Evolutionary conservation across 2,113 vertebrate species (phyloP), one percentile per base, ranked within the genome.

Genomic region (Pachycephala philippinensis): DNA sequence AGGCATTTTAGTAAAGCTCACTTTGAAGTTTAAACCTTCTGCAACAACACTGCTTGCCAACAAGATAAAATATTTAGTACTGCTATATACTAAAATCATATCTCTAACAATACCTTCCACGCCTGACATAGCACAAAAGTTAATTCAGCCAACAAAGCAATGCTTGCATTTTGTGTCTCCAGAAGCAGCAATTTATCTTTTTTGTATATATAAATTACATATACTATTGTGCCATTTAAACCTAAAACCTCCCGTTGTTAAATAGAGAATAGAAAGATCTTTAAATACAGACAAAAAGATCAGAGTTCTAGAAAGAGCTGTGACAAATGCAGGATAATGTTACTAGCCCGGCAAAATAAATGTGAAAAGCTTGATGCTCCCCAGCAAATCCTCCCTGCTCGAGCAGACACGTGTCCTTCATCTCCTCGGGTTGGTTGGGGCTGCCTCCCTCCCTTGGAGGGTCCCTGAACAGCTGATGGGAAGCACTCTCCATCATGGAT

Each of bases 1-100:
- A 94, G 93, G 72, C 78, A 90, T 95, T 96, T 92, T 77, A 94
- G 92, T 63, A 82, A 93, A 85, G 87, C 92, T 95, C 15, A 1
- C 96, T 97, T 97, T 97, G 94, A 97, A 97, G 91, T 94, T 75
- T 87, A 96, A 96, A 87, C 96, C 92, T 92, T 86, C 95, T 86
- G 80, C 86, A 96, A 87, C 77, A 94, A 70, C 81, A 72, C 60
- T 0, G 4, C 80, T 91, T 89, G 91, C 94, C 95, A 96, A 82
- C 49, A 54, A 92, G 91, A 97, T 94, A 90, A 97, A 97, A 95
- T 94, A 93, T 96, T 96, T 94, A 97, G 95, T 61, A 75, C 77
- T 47, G 63, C 93, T 72, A 76, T 92, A 94, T 70, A 95, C 85
- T 85, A 82, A 97, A 95, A 93, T 92, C 84, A 33, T 89, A 72